Base-by-base conservation (phyloP, 2,888 invertebrate genomes). In the Cryptus armator region DNA sequence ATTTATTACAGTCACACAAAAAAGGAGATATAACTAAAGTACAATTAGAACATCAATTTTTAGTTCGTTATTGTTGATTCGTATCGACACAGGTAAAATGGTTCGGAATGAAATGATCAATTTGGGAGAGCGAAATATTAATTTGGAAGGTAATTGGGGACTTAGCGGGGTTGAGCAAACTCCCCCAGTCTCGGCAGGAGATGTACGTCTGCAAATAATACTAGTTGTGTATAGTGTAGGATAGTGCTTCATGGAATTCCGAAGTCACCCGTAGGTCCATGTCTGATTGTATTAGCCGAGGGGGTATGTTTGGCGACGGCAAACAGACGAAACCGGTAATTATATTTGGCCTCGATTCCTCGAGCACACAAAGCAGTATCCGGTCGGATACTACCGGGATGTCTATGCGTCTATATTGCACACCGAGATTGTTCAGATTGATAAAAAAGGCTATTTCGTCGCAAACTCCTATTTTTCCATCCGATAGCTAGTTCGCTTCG, bases 301-400 rank as follows among this genome's bases (percentile, higher is more conserved):
- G 81, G 37, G 72, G 48, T 74, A 66, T 92, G 90, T 92, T 93
- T 92, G 89, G 89, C 86, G 71, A 80, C 68, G 86, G 89, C 90
- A 93, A 93, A 93, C 92, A 87, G 87, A 85, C 88, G 88, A 89
- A 89, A 91, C 91, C 90, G 91, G 91, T 92, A 92, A 93, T 92
- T 92, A 92, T 91, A 91, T 93, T 93, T 92, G 90, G 89, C 90
- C 90, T 90, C 89, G 90, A 92, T 93, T 92, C 90, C 91, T 90
- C 90, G 84, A 88, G 89, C 88, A 92, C 89, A 92, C 90, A 89
- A 86, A 88, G 84, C 88, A 87, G 79, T 83, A 88, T 88, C 84
- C 86, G 85, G 66, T 72, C 32, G 59, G 29, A 44, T 53, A 59
- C 71, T 76, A 62, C 62, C 66, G 44, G 59, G 29, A 78, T 62